Evolutionary conservation across 2,888 invertebrate genomes (phyloP), one percentile per base, ranked within the genome.

Genomic region (Eupithecia exiguata): DNA sequence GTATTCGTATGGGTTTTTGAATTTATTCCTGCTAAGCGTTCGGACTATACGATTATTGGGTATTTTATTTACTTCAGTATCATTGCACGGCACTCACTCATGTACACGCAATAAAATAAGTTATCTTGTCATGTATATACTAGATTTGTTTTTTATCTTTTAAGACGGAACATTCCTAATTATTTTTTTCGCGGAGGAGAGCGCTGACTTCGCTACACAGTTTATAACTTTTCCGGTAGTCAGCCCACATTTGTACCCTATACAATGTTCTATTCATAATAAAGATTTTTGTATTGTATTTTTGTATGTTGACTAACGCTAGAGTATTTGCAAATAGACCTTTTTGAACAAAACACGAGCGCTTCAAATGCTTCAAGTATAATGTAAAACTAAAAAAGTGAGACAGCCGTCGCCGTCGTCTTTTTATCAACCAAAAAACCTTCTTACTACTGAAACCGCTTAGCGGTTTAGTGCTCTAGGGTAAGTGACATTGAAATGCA

Each of bases 401-500:
- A 38, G 35, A 12, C 12, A 18, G 36, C 9, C 10, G 7, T 38
- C n/a, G 25, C 66, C 30, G 21, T 38, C 43, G n/a, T 49, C 43
- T 30, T 40, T 30, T 68, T 62, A 40, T 21, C 53, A 46, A n/a
- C 71, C 43, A 38, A 66, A 72, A 73, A 74, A 70, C 67, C 69
- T 67, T 69, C 49, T 40, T 18, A 46, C 49, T 61, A 67, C 58
- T 46, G 36, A 53, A 65, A 35, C 62, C 67, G 49, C 75, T 35
- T 36, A 72, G 70, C 68, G 70, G 68, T 68, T 70, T 72, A 70
- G 72, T 72, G 70, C 70, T 61, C 61, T 62, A 18, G 76, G 73
- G 76, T 71, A 71, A 76, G 73, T 73, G 76, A 76, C 76, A 76
- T 76, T 76, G 76, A 76, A 76, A 76, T 76, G 73, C 76, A 76